Conservation (phyloP, 2,888 invertebrate species). For the Agapostemon virescens region DNA sequence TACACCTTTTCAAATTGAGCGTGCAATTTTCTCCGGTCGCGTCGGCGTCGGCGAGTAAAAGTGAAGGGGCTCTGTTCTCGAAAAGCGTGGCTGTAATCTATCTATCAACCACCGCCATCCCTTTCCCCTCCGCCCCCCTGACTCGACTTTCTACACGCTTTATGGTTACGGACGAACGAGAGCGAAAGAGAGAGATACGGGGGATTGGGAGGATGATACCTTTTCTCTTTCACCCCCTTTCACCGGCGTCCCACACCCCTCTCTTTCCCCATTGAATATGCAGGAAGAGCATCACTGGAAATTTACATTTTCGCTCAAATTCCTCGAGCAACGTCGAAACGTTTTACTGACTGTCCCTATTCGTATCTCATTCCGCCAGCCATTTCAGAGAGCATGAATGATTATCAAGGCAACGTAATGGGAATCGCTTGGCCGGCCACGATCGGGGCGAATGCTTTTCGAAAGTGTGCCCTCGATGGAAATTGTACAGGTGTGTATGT, state of each 20-base stretch:
- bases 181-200: too few species aligned
- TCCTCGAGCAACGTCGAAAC: conserved; percentile 45
- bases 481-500: not conserved
- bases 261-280: conserved; percentile 56
- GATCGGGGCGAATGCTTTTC: conserved; percentile 6
- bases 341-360: conserved; percentile 54
- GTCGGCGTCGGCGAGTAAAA: not conserved
- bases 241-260: conserved; percentile 6
- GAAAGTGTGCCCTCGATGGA: not conserved
- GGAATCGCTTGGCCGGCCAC: conserved; percentile 11
- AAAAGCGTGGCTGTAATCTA: conserved; percentile 51
- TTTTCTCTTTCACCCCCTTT: conserved; percentile 28
- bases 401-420: conserved; percentile 36
- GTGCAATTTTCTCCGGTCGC: conserved; percentile 46
- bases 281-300: conserved; percentile 57
- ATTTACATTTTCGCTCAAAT: conserved; percentile 61
- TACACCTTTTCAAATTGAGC: conserved; percentile 56
- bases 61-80: conserved; percentile 31
- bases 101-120: conserved; percentile 52
- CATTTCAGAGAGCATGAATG: conserved; percentile 33
- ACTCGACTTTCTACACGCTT: conserved; percentile 59
- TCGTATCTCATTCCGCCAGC: conserved; percentile 39
- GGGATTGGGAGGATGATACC: conserved; percentile 64
- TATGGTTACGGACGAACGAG: conserved; percentile 49
- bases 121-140: not conserved